Evolutionary conservation across 64 coral and sea anemone species (phyloP).

Genomic region (Platygyra sinensis): DNA sequence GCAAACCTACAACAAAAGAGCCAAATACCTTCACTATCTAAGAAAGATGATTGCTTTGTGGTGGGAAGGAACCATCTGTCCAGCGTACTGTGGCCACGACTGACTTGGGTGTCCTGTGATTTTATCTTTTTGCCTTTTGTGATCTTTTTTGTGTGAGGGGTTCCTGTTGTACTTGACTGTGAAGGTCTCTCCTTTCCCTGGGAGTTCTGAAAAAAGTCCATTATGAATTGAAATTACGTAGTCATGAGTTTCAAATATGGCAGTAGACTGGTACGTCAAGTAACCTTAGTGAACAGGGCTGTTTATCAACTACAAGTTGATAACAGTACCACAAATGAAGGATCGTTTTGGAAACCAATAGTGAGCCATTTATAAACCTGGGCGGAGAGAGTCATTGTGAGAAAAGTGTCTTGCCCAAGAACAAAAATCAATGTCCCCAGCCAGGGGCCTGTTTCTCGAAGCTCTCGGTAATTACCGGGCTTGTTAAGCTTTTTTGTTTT

Average conservation of each 20-base stretch:
- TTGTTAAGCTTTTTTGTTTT: too few species aligned
- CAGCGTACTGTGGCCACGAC: constrained; percentile 29
- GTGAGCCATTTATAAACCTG: too few species aligned
- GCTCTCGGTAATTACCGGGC: too few species aligned
- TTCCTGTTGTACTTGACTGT: not conserved
- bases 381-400: too few species aligned
- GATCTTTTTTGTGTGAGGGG: not conserved
- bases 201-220: constrained; percentile 12
- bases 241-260: not conserved
- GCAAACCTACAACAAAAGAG: not conserved
- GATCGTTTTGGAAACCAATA: too few species aligned
- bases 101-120: constrained; percentile 10
- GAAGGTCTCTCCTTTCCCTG: not conserved
- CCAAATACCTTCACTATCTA: not conserved
- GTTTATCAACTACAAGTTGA: too few species aligned
- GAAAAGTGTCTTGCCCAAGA: too few species aligned
- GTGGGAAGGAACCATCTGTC: constrained; percentile 71
- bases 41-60: constrained; percentile 5
- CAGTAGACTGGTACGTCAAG: too few species aligned
- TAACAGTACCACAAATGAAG: too few species aligned
- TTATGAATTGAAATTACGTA: not conserved
- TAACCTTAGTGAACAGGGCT: too few species aligned
- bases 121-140: constrained; percentile 38
- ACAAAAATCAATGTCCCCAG: too few species aligned
- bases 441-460: too few species aligned